These are phyloP conservation scores for Synergus laeviventris DNA, from an alignment of 2,888 invertebrate species.

Conservation along the genomic window DNA sequence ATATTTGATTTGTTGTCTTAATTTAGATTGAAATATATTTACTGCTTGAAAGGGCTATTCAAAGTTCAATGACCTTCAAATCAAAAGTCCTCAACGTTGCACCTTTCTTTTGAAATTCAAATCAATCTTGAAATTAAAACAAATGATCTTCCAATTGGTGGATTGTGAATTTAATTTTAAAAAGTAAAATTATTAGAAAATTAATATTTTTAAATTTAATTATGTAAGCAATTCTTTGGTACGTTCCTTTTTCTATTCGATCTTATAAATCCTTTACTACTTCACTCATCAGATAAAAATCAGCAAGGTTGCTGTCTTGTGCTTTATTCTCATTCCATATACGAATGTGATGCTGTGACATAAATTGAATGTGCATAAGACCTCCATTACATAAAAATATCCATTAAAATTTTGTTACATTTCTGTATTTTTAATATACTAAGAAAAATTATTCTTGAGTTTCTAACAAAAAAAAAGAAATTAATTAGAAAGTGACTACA, in stretches of 20 bases:
- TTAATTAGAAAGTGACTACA: background rate
- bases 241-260: background rate
- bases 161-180: too few relatives aligned
- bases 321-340: conserved; percentile 17
- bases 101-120: too few relatives aligned
- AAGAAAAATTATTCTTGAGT: too few relatives aligned
- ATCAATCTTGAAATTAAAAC: too few relatives aligned
- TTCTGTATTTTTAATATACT: background rate
- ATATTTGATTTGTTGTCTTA: too few relatives aligned
- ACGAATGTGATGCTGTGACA: conserved; percentile 9
- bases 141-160: too few relatives aligned
- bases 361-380: background rate
- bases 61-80: background rate
- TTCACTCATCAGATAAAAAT: conserved; percentile 25
- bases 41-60: too few relatives aligned
- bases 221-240: background rate
- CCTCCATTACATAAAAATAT: conserved; percentile 2
- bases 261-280: background rate
- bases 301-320: conserved; percentile 22
- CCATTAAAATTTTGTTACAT: background rate
- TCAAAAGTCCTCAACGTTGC: too few relatives aligned
- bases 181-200: too few relatives aligned
- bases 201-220: too few relatives aligned
- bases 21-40: too few relatives aligned
- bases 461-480: too few relatives aligned